These are phyloP conservation scores for Ctena decussata DNA, from an alignment of 2,888 invertebrate species.

Conservation along the genomic window DNA sequence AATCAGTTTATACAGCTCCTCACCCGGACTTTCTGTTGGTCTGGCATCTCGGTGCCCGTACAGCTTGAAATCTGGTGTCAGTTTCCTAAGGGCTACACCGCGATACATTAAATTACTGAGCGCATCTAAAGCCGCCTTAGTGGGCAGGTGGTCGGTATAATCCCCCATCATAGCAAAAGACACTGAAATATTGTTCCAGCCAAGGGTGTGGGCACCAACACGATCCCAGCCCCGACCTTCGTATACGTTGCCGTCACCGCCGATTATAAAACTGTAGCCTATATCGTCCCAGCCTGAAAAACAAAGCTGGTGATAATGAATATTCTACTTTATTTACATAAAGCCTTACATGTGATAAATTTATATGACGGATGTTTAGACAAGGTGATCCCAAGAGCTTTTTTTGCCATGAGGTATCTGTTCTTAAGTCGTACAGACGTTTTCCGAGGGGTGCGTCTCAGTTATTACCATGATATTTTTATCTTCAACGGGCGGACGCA, in stretches of 20 bases:
- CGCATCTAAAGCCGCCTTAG: conserved; percentile 66
- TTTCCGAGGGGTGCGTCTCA: no score
- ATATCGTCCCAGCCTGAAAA: conserved; percentile 74
- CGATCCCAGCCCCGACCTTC: conserved; percentile 92
- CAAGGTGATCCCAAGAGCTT: no score
- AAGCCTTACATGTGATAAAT: not conserved
- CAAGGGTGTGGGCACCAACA: conserved; percentile 91
- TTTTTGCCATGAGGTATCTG: no score
- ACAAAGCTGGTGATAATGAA: no score
- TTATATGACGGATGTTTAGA: no score
- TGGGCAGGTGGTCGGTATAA: conserved; percentile 72
- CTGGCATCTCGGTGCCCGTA: conserved; percentile 74
- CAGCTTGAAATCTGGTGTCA: conserved; percentile 64
- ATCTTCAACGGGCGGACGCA: no score
- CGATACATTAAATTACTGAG: conserved; percentile 72
- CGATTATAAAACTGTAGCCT: conserved; percentile 91
- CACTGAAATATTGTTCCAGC: conserved; percentile 88
- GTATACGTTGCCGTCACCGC: conserved; percentile 92
- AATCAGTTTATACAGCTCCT: conserved; percentile 67
- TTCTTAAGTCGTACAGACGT: no score
- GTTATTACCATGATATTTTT: no score
- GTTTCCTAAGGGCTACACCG: conserved; percentile 67
- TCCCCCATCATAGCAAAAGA: conserved; percentile 76
- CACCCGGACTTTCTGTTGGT: conserved; percentile 67
- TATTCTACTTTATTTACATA: no score